A percentile compares a stretch with the other conserved stretches of the same genome.
Conservation (phyloP, 2,888 invertebrate genomes). For the Synergus gifuensis region DNA sequence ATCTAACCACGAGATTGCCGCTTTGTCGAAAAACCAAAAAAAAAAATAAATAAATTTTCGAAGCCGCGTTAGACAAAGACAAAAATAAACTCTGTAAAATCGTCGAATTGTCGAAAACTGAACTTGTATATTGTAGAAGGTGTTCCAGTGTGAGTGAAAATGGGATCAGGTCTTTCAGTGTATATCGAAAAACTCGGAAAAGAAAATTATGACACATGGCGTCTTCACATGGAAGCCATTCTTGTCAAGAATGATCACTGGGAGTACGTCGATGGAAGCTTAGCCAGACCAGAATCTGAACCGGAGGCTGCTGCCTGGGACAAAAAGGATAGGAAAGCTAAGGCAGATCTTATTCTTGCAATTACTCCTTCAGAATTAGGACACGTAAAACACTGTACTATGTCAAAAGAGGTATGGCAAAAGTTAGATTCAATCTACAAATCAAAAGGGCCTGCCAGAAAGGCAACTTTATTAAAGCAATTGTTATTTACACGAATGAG, state of each 20-base stretch:
- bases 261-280: background rate
- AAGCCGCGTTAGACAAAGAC: too few relatives aligned
- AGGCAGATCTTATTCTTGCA: background rate
- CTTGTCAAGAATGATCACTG: background rate
- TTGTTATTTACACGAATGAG: background rate
- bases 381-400: background rate
- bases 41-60: too few relatives aligned
- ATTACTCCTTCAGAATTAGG: background rate
- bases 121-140: background rate
- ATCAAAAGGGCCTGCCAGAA: background rate
- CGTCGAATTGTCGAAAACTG: background rate
- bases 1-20: too few relatives aligned
- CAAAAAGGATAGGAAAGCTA: background rate
- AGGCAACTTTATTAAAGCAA: constrained; percentile 14
- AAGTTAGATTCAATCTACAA: constrained; percentile 15
- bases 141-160: background rate
- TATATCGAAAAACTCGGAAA: background rate
- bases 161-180: background rate
- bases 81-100: background rate
- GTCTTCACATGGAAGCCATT: background rate
- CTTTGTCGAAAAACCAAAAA: too few relatives aligned
- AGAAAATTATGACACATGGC: background rate
- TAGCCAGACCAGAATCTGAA: background rate
- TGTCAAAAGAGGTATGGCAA: constrained; percentile 26
- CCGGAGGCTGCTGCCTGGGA: background rate